These are phyloP conservation scores for Phthorimaea operculella DNA, from an alignment of 1,140 invertebrate genomes.

Conservation along the genomic window DNA sequence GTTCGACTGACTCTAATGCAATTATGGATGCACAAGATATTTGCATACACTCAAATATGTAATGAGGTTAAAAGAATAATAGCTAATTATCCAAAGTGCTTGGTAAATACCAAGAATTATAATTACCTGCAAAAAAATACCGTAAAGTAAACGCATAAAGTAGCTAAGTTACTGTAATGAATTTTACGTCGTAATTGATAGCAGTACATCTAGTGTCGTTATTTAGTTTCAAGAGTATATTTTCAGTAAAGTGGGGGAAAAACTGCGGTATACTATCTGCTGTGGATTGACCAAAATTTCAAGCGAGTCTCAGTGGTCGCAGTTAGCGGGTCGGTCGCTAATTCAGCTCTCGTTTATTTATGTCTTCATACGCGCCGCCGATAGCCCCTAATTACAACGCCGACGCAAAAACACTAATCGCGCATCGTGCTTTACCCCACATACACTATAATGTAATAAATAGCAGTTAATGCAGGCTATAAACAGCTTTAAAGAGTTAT, in stretches of 20 bases:
- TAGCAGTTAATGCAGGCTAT: not conserved
- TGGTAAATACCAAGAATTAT: no score
- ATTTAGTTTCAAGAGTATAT: no score
- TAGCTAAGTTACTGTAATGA: no score
- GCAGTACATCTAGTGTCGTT: no score
- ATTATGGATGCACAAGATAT: not conserved
- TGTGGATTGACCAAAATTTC: conserved; percentile 28
- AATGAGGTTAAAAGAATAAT: no score
- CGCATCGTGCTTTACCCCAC: conserved; percentile 32
- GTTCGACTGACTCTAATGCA: not conserved
- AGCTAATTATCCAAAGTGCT: no score
- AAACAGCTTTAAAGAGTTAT: not conserved
- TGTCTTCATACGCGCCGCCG: conserved; percentile 64
- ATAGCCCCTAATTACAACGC: conserved; percentile 60
- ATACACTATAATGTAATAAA: not conserved
- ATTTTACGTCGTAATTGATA: no score
- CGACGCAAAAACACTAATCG: conserved; percentile 62
- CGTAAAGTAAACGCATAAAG: no score
- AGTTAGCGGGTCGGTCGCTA: conserved; percentile 28
- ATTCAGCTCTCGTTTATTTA: conserved; percentile 51
- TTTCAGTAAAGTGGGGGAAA: no score
- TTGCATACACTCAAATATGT: no score
- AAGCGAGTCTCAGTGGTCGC: conserved; percentile 16
- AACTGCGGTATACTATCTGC: no score
- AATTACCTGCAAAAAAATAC: no score